Conservation (phyloP, 2,888 invertebrate species). For the Agonum fuliginosum region DNA sequence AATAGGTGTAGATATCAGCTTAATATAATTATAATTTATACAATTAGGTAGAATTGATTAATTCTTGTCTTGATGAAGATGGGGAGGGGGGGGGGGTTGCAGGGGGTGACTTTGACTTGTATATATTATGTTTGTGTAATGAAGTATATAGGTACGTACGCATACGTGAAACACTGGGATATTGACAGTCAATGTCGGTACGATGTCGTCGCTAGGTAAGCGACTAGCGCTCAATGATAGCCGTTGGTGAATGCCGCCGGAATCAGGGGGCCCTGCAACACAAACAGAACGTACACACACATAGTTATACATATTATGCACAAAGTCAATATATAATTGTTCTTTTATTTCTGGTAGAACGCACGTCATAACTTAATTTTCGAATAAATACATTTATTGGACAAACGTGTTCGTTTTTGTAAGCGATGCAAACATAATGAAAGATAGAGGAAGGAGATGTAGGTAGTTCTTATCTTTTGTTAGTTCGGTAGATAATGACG, state of each 20-base stretch:
- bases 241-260: conserved; percentile 99
- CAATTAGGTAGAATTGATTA: conserved; percentile 60
- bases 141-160: conserved; percentile 17
- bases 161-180: neutral
- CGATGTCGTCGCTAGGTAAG: neutral
- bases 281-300: neutral
- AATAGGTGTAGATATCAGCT: conserved; percentile 66
- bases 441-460: too few relatives aligned
- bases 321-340: too few relatives aligned
- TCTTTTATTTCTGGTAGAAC: too few relatives aligned
- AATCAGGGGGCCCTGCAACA: conserved; percentile 93
- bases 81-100: conserved; percentile 61
- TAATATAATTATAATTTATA: conserved; percentile 61
- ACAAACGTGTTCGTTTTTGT: too few relatives aligned
- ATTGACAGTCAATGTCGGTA: neutral
- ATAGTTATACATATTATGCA: too few relatives aligned
- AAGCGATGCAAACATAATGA: too few relatives aligned
- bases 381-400: too few relatives aligned
- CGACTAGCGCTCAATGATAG: conserved; percentile 87
- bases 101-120: conserved; percentile 13
- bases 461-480: too few relatives aligned
- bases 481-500: too few relatives aligned
- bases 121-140: conserved; percentile 25
- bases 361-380: too few relatives aligned
- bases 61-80: conserved; percentile 66